Conservation (phyloP, 2,797 vertebrate species). For the Kryptopterus vitreolus region DNA sequence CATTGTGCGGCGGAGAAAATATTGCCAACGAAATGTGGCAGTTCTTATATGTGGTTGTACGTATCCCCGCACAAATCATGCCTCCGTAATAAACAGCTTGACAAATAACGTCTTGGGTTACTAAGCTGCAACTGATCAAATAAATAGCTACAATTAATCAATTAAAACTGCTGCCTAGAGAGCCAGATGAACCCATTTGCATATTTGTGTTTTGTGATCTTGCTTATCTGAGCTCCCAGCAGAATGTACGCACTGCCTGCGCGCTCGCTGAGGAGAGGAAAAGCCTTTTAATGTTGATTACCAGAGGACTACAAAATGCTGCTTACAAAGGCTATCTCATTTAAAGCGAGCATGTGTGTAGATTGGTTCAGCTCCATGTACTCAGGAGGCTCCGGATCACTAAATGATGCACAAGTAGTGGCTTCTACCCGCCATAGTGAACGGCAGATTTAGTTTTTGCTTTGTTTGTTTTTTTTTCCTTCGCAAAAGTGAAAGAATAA, state of each 20-base stretch:
- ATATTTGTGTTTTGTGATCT: conserved; percentile 62
- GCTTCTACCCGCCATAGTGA: neutral
- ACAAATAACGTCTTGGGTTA: conserved; percentile 67
- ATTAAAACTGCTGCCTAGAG: conserved; percentile 65
- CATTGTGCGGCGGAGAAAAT: neutral
- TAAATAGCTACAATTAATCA: conserved; percentile 71
- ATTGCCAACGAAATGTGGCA: neutral
- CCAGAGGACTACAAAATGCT: conserved; percentile 40
- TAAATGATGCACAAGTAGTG: neutral
- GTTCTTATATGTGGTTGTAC: neutral
- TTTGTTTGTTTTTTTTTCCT: neutral
- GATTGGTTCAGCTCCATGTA: conserved; percentile 14
- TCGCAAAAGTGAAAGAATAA: conserved; percentile 18
- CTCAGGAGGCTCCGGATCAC: neutral
- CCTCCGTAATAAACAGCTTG: conserved; percentile 57
- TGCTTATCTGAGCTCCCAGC: conserved; percentile 54
- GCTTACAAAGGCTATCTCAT: conserved; percentile 31
- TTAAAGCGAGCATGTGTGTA: conserved; percentile 6
- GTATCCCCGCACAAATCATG: conserved; percentile 5
- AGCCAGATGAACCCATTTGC: conserved; percentile 68
- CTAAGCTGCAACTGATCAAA: conserved; percentile 68
- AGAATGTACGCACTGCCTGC: conserved; percentile 39
- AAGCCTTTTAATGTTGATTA: conserved; percentile 53
- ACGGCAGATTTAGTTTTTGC: no score
- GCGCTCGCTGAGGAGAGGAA: conserved; percentile 46